phyloP scores from a whole-genome alignment of 2,113 vertebrate species.

The Thunnus thynnus region DNA sequence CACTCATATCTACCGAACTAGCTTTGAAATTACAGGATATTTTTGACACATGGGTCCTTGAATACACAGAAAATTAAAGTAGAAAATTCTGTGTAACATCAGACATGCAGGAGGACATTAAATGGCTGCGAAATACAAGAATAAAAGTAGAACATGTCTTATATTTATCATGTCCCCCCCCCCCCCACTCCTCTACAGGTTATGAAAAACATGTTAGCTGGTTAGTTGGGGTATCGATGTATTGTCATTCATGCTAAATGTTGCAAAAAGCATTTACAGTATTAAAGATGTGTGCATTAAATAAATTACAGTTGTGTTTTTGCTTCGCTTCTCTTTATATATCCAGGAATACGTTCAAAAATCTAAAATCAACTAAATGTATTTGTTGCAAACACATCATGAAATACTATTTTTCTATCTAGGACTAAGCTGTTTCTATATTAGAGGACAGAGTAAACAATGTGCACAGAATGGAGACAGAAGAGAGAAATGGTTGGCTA shows the following conservation, averaged over 20 bases:
- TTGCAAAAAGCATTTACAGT: not conserved
- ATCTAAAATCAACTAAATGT: not conserved
- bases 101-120: not conserved
- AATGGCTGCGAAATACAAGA: not conserved
- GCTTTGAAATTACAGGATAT: not conserved
- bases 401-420: not conserved
- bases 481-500: slow-evolving; percentile 30
- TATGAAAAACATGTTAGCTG: not conserved
- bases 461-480: slow-evolving; percentile 16
- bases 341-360: not conserved
- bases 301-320: not conserved
- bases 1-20: slow-evolving; percentile 1
- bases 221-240: not conserved
- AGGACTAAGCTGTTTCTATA: not conserved
- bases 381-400: not conserved
- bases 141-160: not conserved
- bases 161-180: not conserved
- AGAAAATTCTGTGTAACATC: not conserved
- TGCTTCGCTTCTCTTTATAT: not conserved
- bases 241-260: not conserved
- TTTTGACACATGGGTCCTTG: slow-evolving; percentile 9
- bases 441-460: slow-evolving; percentile 1
- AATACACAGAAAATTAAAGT: not conserved
- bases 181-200: too few relatives aligned
- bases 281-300: not conserved